Conservation (phyloP, 2,113 vertebrate genomes). For the Sebastes schlegelii region DNA sequence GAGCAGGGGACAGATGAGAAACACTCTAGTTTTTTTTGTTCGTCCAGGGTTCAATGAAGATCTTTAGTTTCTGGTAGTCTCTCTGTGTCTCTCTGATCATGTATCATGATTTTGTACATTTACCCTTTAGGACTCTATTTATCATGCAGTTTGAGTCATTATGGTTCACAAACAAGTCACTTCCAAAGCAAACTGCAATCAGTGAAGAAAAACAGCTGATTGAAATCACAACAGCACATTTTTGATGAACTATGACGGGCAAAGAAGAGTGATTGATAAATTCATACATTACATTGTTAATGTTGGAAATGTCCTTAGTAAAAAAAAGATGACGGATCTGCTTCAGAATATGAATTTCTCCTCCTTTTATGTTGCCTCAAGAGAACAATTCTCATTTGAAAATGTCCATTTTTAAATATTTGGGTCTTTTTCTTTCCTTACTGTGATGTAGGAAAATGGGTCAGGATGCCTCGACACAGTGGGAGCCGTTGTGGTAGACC, state of each 20-base stretch:
- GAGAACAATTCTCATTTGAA: constrained; percentile 6
- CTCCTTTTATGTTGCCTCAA: neutral
- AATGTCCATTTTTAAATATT: neutral
- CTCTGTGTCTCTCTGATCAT: constrained; percentile 33
- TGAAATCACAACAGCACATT: constrained; percentile 43
- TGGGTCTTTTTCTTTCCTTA: constrained; percentile 12
- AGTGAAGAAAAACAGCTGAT: constrained; percentile 59
- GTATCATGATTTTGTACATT: constrained; percentile 55
- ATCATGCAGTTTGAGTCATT: constrained; percentile 51
- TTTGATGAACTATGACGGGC: constrained; percentile 45
- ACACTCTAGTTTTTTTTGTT: constrained; percentile 15
- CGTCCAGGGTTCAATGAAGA: constrained; percentile 44
- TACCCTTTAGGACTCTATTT: constrained; percentile 45
- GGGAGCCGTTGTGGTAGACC: constrained; percentile 96
- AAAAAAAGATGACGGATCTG: constrained; percentile 4
- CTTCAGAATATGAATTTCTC: constrained; percentile 12
- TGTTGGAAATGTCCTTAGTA: constrained; percentile 28
- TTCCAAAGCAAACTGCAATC: constrained; percentile 76
- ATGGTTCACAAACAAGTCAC: constrained; percentile 50
- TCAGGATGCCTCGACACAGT: constrained; percentile 95
- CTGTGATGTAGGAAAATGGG: constrained; percentile 87
- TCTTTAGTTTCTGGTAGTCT: constrained; percentile 40
- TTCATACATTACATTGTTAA: constrained; percentile 17
- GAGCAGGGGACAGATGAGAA: constrained; percentile 39
- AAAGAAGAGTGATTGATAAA: constrained; percentile 41